Evolutionary conservation across 2,888 invertebrate species (phyloP).

Genomic region (Himalopsyche kuldschensis): DNA sequence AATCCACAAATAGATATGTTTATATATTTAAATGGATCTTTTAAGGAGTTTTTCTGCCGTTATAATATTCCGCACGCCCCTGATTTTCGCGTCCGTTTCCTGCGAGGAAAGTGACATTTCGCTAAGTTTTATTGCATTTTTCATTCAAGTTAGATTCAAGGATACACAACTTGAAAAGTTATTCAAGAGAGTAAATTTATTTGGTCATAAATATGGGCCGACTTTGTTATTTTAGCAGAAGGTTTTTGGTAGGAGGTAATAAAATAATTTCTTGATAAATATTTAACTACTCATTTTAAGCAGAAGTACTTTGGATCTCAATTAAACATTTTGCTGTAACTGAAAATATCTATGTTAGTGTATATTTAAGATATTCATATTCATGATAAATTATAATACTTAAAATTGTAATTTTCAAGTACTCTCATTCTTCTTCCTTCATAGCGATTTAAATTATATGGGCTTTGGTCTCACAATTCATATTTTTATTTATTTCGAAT

Average conservation of each 20-base stretch:
- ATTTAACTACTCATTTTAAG: neutral
- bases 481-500: too few relatives aligned
- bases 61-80: neutral
- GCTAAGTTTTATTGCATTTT: slow-evolving; percentile 2
- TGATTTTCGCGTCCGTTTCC: neutral
- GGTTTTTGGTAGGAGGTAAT: neutral
- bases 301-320: too few relatives aligned
- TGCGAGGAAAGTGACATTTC: neutral
- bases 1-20: too few relatives aligned
- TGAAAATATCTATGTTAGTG: too few relatives aligned
- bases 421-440: too few relatives aligned
- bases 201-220: neutral
- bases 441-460: too few relatives aligned
- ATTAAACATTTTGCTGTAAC: too few relatives aligned
- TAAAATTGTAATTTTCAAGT: too few relatives aligned
- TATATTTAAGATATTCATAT: too few relatives aligned
- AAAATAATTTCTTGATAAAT: neutral
- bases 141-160: neutral
- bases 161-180: neutral
- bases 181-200: neutral
- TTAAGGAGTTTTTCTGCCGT: neutral
- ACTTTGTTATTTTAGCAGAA: neutral
- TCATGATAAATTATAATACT: too few relatives aligned
- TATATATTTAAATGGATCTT: too few relatives aligned
- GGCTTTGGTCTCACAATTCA: too few relatives aligned